phyloP scores from a whole-genome alignment of 1,140 invertebrate genomes.

The Orius insidiosus region DNA sequence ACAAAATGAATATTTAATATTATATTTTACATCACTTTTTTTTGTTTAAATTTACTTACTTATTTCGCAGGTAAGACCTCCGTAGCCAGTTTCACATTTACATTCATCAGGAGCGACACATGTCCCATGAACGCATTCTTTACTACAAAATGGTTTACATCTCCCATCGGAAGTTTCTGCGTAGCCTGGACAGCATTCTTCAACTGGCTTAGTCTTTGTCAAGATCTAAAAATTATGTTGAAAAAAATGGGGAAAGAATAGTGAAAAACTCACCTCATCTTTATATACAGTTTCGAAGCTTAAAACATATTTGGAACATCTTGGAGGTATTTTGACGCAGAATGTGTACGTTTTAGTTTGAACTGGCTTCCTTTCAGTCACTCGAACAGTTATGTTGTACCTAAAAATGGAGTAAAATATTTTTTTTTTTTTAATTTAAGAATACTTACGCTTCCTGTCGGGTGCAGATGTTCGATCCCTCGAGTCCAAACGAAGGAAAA shows the following conservation, averaged over 20 bases:
- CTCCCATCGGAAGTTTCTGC: conserved; percentile 36
- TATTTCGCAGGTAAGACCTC: conserved; percentile 70
- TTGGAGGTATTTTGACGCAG: conserved; percentile 66
- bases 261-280: conserved; percentile 32
- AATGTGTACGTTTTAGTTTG: conserved; percentile 60
- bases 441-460: no score
- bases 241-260: background rate
- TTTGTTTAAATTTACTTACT: no score
- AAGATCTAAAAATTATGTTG: conserved; percentile 6
- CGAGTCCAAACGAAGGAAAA: no score
- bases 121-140: conserved; percentile 63
- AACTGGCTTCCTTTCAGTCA: conserved; percentile 61
- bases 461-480: no score
- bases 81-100: conserved; percentile 70
- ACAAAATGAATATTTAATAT: background rate
- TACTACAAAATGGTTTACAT: conserved; percentile 62
- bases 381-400: conserved; percentile 48
- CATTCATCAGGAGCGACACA: conserved; percentile 73
- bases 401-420: conserved; percentile 30
- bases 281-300: conserved; percentile 52
- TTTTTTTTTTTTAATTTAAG: no score
- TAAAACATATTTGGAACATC: conserved; percentile 71
- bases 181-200: conserved; percentile 56
- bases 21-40: background rate
- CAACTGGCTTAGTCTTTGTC: conserved; percentile 49